Base-by-base conservation (phyloP, 2,888 invertebrate species). In the Chalcis sispes region DNA sequence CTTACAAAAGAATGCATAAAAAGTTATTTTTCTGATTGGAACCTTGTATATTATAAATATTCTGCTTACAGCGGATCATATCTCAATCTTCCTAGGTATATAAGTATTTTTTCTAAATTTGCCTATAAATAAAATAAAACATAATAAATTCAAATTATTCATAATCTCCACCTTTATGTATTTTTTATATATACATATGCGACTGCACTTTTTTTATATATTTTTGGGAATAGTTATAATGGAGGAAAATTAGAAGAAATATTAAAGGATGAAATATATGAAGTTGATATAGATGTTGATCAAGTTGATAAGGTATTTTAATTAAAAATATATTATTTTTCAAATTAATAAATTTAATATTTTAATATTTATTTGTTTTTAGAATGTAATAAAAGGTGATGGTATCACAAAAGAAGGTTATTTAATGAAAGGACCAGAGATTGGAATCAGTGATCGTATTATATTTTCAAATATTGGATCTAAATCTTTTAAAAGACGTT, bases 401-500 rank as follows among this genome's bases (percentile, higher is more conserved):
- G 92, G 93, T 75, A 95, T 96, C 79, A 95, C 96, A 64, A 97
- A 97, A 89, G 95, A 97, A 89, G 97, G 97, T 0, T 96, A 95
- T 90, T 90, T 98, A 82, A 92, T 96, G 89, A 97, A 97, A 89
- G 97, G 97, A 56, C 96, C 97, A 7, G 97, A 97, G 89, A 94
- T 95, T 78, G 95, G 95, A 77, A 95, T 95, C 70, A 95, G 94
- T 66, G 97, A 97, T 88, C 92, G 96, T 80, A 75, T 40, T 23
- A 95, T 97, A 91, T 96, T 98, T 89, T 94, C 94, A 79, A 95
- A 96, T 88, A 95, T 97, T 83, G 96, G 95, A 79, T 96, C 97
- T 25, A 96, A 97, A 89, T 96, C 97, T 40, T 67, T 50, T 72
- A 98, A 98, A 90, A 92, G 96, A 87, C 91, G 95, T 79, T 98